Evolutionary conservation across 2,888 invertebrate species (phyloP).

Genomic region (Agonopterix subpropinquella): DNA sequence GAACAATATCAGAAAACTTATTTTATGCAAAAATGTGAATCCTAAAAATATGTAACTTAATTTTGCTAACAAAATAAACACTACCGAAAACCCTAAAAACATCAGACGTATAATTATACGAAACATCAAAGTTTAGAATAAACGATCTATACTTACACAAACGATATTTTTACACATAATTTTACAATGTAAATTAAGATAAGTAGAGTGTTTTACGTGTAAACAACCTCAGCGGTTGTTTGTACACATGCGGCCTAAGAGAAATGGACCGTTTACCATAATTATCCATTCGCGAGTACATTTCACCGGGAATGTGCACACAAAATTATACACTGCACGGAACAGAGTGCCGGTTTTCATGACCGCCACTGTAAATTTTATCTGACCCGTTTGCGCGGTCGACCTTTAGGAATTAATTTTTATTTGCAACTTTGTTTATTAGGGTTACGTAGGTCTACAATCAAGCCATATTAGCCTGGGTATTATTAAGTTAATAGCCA

Average conservation of each 20-base stretch:
- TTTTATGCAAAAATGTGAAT: too few relatives aligned
- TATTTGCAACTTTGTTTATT: slow-evolving; percentile 14
- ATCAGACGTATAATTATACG: too few relatives aligned
- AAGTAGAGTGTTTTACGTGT: slow-evolving; percentile 5
- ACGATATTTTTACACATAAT: too few relatives aligned
- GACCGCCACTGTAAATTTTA: slow-evolving; percentile 26
- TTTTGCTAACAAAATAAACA: too few relatives aligned
- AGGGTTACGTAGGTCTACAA: slow-evolving; percentile 6
- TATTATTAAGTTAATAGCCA: neutral
- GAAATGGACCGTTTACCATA: slow-evolving; percentile 44
- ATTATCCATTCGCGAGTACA: slow-evolving; percentile 48
- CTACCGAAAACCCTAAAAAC: too few relatives aligned
- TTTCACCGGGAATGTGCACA: slow-evolving; percentile 34
- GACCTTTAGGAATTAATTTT: slow-evolving; percentile 28
- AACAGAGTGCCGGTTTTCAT: slow-evolving; percentile 26
- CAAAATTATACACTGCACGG: slow-evolving; percentile 40
- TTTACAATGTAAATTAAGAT: neutral
- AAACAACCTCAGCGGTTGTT: slow-evolving; percentile 8
- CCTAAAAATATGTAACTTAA: too few relatives aligned
- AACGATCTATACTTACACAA: too few relatives aligned
- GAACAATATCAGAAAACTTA: too few relatives aligned
- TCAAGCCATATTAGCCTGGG: slow-evolving; percentile 9
- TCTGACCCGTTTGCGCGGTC: slow-evolving; percentile 27
- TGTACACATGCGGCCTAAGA: slow-evolving; percentile 19
- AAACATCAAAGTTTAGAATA: too few relatives aligned